Conservation (phyloP, 30 jellyfish, hydroid and myxozoan genomes). For the Kudoa iwatai region DNA sequence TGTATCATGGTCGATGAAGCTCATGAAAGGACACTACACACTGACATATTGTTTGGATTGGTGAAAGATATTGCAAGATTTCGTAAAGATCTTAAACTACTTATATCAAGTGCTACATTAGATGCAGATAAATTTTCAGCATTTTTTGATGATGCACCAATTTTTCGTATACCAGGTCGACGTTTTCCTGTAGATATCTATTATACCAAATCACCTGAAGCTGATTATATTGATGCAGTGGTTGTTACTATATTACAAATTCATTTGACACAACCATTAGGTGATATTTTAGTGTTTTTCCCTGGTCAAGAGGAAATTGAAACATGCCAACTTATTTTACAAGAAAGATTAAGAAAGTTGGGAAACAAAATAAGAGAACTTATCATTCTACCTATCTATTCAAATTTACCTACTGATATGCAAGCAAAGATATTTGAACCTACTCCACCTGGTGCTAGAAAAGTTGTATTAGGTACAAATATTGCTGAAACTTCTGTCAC, state of each 20-base stretch:
- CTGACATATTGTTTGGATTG: slow-evolving; percentile 70
- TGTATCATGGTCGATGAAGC: slow-evolving; percentile 89
- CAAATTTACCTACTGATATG: slow-evolving; percentile 79
- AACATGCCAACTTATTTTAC: slow-evolving; percentile 44
- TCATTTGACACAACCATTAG: slow-evolving; percentile 83
- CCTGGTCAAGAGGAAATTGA: slow-evolving; percentile 97
- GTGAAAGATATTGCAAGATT: slow-evolving; percentile 83
- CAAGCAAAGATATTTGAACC: slow-evolving; percentile 97
- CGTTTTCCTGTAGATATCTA: slow-evolving; percentile 80
- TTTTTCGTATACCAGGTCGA: slow-evolving; percentile 89
- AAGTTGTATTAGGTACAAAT: slow-evolving; percentile 44
- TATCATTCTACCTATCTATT: slow-evolving; percentile 46
- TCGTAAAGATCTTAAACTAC: slow-evolving; percentile 41
- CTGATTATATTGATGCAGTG: slow-evolving; percentile 81
- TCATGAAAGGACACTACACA: slow-evolving; percentile 82
- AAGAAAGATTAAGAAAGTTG: slow-evolving; percentile 33
- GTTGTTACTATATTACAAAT: slow-evolving; percentile 86
- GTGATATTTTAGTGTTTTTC: slow-evolving; percentile 60
- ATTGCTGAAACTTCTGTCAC: slow-evolving; percentile 88
- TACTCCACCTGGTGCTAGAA: slow-evolving; percentile 97
- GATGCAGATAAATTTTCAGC: slow-evolving; percentile 90
- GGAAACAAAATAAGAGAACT: slow-evolving; percentile 62
- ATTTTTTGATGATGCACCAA: slow-evolving; percentile 94
- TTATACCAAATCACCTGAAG: slow-evolving; percentile 96
- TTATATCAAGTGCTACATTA: slow-evolving; percentile 85